Conservation (phyloP, 2,797 vertebrate genomes). For the Scolopax rusticola region DNA sequence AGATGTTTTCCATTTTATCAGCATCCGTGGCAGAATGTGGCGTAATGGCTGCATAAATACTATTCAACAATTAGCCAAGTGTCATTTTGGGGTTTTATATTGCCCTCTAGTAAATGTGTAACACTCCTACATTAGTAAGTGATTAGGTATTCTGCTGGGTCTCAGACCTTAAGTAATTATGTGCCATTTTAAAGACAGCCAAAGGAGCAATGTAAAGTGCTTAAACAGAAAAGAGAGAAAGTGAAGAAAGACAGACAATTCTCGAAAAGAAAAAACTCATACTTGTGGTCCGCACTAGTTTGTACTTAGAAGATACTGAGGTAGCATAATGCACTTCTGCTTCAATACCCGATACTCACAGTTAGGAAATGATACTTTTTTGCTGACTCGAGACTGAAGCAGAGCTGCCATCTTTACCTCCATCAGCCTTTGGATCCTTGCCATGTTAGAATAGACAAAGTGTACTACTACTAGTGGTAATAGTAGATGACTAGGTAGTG, state of each 20-base stretch:
- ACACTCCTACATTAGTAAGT: not conserved
- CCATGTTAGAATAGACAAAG: not conserved
- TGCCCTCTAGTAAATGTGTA: not conserved
- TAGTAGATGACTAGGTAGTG: not conserved
- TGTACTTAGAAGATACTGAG: not conserved
- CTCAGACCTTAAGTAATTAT: not conserved
- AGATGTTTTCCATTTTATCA: not conserved
- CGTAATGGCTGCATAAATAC: not conserved
- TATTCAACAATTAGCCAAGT: constrained; percentile 1
- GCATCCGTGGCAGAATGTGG: not conserved
- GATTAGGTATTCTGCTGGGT: not conserved
- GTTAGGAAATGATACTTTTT: not conserved
- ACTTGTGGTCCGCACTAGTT: not conserved
- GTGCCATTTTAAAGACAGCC: not conserved
- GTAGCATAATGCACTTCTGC: not conserved
- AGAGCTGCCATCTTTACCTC: not conserved
- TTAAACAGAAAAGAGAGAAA: not conserved
- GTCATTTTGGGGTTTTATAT: not conserved
- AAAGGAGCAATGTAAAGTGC: not conserved
- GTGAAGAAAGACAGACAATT: not conserved
- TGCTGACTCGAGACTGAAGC: not conserved
- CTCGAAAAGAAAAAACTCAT: not conserved
- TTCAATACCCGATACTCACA: not conserved
- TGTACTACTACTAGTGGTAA: not conserved
- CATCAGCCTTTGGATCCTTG: not conserved